Conservation (phyloP, 1,140 invertebrate species). For the Lordiphosa clarofinis region DNA sequence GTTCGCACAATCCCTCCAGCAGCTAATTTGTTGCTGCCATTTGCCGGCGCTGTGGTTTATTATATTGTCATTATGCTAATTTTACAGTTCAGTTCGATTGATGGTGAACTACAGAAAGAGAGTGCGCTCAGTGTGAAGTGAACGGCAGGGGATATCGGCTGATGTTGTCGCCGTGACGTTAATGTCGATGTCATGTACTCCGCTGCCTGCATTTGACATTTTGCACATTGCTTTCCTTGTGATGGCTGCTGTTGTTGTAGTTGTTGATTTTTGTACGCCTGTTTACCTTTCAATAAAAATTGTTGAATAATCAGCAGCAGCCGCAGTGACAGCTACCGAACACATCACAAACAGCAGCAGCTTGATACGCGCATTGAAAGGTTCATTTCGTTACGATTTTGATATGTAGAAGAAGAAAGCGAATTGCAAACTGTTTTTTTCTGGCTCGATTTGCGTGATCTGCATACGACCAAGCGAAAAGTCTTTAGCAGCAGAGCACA, state of each 20-base stretch:
- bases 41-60: slow-evolving; percentile 56
- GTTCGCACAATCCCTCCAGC: neutral
- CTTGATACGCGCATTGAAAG: slow-evolving; percentile 52
- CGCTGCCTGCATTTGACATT: slow-evolving; percentile 67
- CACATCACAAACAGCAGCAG: slow-evolving; percentile 21
- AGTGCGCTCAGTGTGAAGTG: slow-evolving; percentile 38
- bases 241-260: slow-evolving; percentile 31
- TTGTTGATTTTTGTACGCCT: slow-evolving; percentile 45
- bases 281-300: slow-evolving; percentile 74
- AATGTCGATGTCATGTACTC: slow-evolving; percentile 71
- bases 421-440: slow-evolving; percentile 54
- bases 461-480: slow-evolving; percentile 46
- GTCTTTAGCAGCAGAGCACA: slow-evolving; percentile 26
- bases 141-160: slow-evolving; percentile 46
- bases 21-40: slow-evolving; percentile 33
- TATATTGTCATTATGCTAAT: slow-evolving; percentile 76
- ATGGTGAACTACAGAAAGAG: slow-evolving; percentile 37
- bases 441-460: slow-evolving; percentile 66
- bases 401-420: slow-evolving; percentile 57
- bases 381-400: slow-evolving; percentile 44
- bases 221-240: slow-evolving; percentile 70
- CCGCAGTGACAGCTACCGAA: slow-evolving; percentile 22
- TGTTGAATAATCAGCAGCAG: slow-evolving; percentile 65
- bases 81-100: slow-evolving; percentile 57
- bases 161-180: slow-evolving; percentile 54